Percentiles rank a stretch among this genome's conserved stretches.
These are phyloP conservation scores for Poecilia wingei DNA, from an alignment of 2,797 vertebrate species.

Conservation along the genomic window DNA sequence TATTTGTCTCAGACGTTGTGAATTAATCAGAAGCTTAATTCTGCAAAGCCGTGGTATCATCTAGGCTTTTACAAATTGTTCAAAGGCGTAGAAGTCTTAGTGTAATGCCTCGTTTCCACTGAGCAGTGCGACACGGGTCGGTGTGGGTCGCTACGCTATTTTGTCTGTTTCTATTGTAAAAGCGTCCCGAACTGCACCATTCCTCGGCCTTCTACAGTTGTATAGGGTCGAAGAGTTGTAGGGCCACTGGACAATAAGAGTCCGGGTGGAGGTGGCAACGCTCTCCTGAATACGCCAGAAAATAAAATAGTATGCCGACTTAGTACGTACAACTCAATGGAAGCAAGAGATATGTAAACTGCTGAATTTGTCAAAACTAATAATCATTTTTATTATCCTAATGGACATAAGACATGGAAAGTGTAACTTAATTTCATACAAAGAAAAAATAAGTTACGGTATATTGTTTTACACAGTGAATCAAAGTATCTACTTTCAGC, in stretches of 20 bases:
- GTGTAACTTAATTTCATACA: background rate
- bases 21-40: background rate
- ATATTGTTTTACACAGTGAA: background rate
- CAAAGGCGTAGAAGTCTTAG: background rate
- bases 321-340: background rate
- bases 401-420: background rate
- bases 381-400: background rate
- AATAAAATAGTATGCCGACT: background rate
- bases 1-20: background rate
- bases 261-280: background rate
- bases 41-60: background rate
- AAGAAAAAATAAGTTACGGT: background rate
- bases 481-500: background rate
- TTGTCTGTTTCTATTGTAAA: background rate
- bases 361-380: background rate
- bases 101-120: background rate
- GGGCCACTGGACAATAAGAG: too few relatives aligned
- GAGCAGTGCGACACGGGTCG: background rate
- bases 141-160: background rate
- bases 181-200: background rate
- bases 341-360: background rate
- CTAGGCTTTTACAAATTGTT: background rate
- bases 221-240: background rate
- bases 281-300: too few relatives aligned
- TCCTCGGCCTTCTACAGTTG: background rate